phyloP scores from a whole-genome alignment of 2,797 vertebrate genomes.

The Salarias fasciatus region DNA sequence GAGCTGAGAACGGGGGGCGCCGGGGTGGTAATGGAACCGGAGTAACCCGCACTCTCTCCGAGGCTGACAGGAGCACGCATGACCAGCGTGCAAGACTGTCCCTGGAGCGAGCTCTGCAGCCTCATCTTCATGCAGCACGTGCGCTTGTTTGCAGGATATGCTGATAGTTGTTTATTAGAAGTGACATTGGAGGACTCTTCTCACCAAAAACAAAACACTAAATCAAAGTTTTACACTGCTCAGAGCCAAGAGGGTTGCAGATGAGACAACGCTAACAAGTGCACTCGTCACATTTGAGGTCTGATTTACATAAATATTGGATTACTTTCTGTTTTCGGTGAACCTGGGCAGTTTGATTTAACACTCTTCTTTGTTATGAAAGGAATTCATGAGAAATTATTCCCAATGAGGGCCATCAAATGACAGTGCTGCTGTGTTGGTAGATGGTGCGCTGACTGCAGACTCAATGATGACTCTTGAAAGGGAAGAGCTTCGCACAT shows the following conservation, averaged over 20 bases:
- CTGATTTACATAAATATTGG: constrained; percentile 21
- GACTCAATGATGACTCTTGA: constrained; percentile 45
- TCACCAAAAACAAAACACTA: constrained; percentile 14
- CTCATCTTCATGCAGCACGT: constrained; percentile 24
- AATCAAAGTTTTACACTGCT: constrained; percentile 17
- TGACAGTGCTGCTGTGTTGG: constrained; percentile 16
- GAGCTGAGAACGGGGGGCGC: constrained; percentile 49
- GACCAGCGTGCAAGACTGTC: constrained; percentile 25
- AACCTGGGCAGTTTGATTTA: constrained; percentile 14
- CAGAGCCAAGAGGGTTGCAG: background rate
- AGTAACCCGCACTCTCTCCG: constrained; percentile 47
- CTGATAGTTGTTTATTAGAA: constrained; percentile 26
- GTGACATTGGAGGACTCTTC: background rate
- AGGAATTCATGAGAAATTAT: constrained; percentile 14
- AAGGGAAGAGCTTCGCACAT: constrained; percentile 46
- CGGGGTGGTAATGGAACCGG: constrained; percentile 58
- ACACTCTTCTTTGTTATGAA: constrained; percentile 37
- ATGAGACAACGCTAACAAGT: background rate
- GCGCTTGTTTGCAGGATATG: constrained; percentile 14
- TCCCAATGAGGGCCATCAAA: constrained; percentile 35
- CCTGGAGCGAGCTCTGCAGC: background rate
- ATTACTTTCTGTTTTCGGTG: constrained; percentile 12
- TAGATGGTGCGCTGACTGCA: constrained; percentile 26
- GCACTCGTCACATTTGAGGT: background rate
- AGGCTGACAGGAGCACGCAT: constrained; percentile 47